Percentiles rank a stretch among this genome's conserved stretches.
phyloP scores from a whole-genome alignment of 2,797 vertebrate species.

The Coreius guichenoti region DNA sequence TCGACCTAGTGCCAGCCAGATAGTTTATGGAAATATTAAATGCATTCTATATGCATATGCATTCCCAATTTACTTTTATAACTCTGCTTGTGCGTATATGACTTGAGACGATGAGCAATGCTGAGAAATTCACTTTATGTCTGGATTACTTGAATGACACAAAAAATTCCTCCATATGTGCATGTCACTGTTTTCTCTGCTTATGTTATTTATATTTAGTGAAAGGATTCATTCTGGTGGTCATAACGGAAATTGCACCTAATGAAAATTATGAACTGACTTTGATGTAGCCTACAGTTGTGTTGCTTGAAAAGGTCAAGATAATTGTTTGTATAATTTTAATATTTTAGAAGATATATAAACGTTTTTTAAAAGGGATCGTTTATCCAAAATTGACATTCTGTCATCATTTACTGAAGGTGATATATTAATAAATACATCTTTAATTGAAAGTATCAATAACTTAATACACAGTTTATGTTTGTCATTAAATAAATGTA shows the following conservation, averaged over 20 bases:
- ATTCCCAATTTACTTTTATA: not conserved
- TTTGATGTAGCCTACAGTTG: not conserved
- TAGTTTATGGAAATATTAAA: not conserved
- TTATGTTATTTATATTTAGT: slow-evolving; percentile 23
- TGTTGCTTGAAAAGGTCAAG: not conserved
- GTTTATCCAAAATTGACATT: not conserved
- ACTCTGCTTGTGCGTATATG: not conserved
- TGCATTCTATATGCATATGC: not conserved
- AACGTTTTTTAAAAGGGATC: not conserved
- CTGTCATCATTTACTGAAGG: not conserved
- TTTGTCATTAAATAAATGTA: not conserved
- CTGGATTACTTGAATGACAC: not conserved
- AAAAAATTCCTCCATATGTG: not conserved
- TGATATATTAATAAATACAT: not conserved
- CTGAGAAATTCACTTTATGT: not conserved
- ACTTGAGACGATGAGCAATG: not conserved
- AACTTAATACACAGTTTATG: not conserved
- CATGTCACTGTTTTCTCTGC: not conserved
- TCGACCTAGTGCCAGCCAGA: not conserved
- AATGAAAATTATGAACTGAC: not conserved
- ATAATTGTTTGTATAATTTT: not conserved
- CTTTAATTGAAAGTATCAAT: not conserved
- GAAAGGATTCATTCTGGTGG: slow-evolving; percentile 47
- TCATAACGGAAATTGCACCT: slow-evolving; percentile 23
- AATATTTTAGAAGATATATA: not conserved